phyloP scores from a whole-genome alignment of 2,797 vertebrate species.

The Nyctalus aviator region DNA sequence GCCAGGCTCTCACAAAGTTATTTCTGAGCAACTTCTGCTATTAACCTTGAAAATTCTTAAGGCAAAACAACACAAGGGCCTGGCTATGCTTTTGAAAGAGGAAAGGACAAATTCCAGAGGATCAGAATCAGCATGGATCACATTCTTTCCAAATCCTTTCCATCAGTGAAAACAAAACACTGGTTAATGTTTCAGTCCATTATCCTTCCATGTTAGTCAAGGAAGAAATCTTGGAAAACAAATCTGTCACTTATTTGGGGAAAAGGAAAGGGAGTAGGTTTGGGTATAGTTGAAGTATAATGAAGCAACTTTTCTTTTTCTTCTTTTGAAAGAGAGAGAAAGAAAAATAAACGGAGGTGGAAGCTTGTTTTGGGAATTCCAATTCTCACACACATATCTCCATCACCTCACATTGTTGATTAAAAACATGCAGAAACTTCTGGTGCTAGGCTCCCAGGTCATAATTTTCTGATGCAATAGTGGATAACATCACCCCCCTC shows the following conservation, averaged over 20 bases:
- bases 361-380: not conserved
- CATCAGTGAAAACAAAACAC: constrained; percentile 14
- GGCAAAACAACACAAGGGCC: not conserved
- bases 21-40: not conserved
- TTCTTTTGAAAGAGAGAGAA: not conserved
- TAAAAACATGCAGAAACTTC: not conserved
- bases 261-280: not conserved
- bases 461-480: not conserved
- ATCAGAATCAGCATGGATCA: not conserved
- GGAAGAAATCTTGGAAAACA: not conserved
- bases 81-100: not conserved
- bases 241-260: not conserved
- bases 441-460: not conserved
- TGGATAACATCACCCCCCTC: not conserved
- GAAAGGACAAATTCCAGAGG: not conserved
- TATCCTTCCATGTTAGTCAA: not conserved
- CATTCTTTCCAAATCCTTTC: constrained; percentile 16
- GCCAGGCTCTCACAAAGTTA: not conserved
- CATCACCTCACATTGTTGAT: not conserved
- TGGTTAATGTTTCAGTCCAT: constrained; percentile 3
- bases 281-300: not conserved
- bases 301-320: not conserved
- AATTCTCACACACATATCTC: not conserved
- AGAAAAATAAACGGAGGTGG: not conserved
- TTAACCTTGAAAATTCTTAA: not conserved